phyloP scores from a whole-genome alignment of 2,113 vertebrate species.

The Microcebus murinus region DNA sequence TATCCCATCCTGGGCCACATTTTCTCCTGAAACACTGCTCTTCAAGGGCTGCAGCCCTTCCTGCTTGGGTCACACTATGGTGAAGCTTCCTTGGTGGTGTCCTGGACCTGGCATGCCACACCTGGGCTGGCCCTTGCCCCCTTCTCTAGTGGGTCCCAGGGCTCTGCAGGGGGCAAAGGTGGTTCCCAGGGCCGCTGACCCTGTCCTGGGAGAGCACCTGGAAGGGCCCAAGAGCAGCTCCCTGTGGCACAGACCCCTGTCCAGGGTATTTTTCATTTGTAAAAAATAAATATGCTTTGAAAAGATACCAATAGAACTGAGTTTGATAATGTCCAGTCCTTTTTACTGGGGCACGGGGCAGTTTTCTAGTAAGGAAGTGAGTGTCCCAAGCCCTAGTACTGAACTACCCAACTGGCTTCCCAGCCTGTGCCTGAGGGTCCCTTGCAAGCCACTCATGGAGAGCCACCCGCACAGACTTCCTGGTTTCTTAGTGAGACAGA shows the following conservation, averaged over 20 bases:
- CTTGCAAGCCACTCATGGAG: neutral
- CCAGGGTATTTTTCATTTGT: neutral
- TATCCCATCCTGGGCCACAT: neutral
- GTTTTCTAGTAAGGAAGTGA: neutral
- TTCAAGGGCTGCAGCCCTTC: neutral
- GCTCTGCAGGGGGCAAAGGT: neutral
- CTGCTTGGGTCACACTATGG: neutral
- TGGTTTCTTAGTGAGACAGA: too few relatives aligned
- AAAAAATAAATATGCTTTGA: constrained; percentile 45
- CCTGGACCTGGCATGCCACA: neutral
- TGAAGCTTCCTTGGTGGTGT: neutral
- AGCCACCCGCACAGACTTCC: too few relatives aligned
- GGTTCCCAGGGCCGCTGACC: neutral
- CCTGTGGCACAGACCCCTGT: neutral
- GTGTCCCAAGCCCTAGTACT: neutral
- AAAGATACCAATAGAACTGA: constrained; percentile 47
- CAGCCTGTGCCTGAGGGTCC: neutral
- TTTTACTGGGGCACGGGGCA: neutral
- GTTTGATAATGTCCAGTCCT: constrained; percentile 36
- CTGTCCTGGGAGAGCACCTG: neutral
- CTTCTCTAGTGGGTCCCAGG: too few relatives aligned
- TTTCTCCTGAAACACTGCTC: neutral
- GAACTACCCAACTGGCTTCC: neutral
- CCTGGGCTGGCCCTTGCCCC: neutral
- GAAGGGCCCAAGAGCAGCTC: neutral